Conservation (phyloP, 2,113 vertebrate species). For the Thinocorus orbignyianus region DNA sequence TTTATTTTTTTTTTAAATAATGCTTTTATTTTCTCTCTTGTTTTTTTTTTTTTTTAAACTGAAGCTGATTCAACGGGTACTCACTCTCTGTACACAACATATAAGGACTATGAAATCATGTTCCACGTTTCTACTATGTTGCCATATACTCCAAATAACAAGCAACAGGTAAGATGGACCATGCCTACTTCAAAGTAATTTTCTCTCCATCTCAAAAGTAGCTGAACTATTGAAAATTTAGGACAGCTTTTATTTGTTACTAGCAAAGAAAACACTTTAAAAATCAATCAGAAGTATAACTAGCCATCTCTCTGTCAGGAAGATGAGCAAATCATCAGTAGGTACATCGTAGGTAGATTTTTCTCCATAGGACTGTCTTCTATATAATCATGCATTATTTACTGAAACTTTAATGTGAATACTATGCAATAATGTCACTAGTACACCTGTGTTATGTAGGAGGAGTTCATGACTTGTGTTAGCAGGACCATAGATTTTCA, state of each 20-base stretch:
- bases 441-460: neutral
- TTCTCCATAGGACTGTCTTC: neutral
- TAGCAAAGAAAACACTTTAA: neutral
- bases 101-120: slow-evolving; percentile 98
- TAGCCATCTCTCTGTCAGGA: neutral
- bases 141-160: slow-evolving; percentile 96
- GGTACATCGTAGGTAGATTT: neutral
- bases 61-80: slow-evolving; percentile 95
- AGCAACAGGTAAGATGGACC: slow-evolving; percentile 86
- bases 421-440: neutral
- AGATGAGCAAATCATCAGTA: neutral
- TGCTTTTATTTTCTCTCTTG: neutral
- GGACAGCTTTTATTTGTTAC: neutral
- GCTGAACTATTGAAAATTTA: neutral
- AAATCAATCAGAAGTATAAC: neutral
- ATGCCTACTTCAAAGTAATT: neutral
- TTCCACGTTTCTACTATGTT: slow-evolving; percentile 96
- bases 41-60: slow-evolving; percentile 34
- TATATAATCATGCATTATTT: neutral
- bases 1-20: neutral
- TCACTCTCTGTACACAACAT: slow-evolving; percentile 92
- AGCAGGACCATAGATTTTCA: neutral
- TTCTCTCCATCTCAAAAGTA: neutral
- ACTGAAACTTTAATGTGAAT: neutral
- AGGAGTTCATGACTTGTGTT: neutral